These are phyloP conservation scores for Drosophila crucigera DNA, from an alignment of 2,888 invertebrate species.

Conservation along the genomic window DNA sequence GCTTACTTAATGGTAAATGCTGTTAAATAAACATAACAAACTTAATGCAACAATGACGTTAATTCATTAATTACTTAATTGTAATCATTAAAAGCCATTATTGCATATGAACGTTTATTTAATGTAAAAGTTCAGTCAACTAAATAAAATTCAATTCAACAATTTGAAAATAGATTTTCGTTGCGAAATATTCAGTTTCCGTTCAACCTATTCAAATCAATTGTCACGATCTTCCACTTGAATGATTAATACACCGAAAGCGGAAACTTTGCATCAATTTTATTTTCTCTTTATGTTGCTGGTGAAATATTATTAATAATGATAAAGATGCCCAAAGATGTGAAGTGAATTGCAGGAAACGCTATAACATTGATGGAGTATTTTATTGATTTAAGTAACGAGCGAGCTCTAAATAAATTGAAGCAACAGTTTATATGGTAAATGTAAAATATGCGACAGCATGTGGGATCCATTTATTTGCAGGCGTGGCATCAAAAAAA, in stretches of 20 bases:
- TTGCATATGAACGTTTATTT: neutral
- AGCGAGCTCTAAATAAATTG: slow-evolving; percentile 8
- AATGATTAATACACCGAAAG: slow-evolving; percentile 15
- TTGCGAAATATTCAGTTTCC: slow-evolving; percentile 8
- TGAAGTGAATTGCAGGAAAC: slow-evolving; percentile 20
- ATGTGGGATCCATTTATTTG: slow-evolving; percentile 19
- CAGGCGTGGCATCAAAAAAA: slow-evolving; percentile 15
- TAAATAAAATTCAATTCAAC: neutral
- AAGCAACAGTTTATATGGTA: slow-evolving; percentile 19
- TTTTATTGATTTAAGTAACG: slow-evolving; percentile 36
- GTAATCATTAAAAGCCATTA: neutral
- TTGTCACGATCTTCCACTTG: slow-evolving; percentile 33
- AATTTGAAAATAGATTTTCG: neutral
- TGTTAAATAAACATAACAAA: neutral
- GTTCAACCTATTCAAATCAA: slow-evolving; percentile 25
- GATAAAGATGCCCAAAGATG: slow-evolving; percentile 27
- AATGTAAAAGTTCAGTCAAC: neutral
- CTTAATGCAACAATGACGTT: no score
- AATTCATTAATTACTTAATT: neutral
- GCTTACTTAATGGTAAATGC: neutral
- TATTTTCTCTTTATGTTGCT: slow-evolving; percentile 11
- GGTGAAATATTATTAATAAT: slow-evolving; percentile 34
- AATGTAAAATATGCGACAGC: slow-evolving; percentile 22
- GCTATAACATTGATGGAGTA: slow-evolving; percentile 35
- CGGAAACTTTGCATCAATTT: slow-evolving; percentile 32